These are phyloP conservation scores for Aspiorhynchus laticeps DNA, from an alignment of 2,113 vertebrate species.

Conservation along the genomic window DNA sequence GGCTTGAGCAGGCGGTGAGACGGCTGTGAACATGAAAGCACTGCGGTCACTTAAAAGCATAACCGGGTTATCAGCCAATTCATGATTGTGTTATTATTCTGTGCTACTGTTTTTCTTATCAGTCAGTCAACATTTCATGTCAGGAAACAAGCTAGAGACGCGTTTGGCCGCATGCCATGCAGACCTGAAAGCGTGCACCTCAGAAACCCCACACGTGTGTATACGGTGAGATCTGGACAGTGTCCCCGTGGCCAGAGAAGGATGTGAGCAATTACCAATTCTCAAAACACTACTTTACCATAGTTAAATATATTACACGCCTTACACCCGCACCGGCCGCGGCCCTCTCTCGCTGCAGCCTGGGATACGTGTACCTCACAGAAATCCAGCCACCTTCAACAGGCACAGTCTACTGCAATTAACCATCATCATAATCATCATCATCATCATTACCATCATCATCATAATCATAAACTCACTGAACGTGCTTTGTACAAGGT, in stretches of 20 bases:
- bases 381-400: slow-evolving; percentile 59
- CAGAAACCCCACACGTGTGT: slow-evolving; percentile 42
- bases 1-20: background rate
- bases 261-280: slow-evolving; percentile 85
- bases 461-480: slow-evolving; percentile 66
- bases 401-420: slow-evolving; percentile 75
- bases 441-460: slow-evolving; percentile 68
- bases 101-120: slow-evolving; percentile 60
- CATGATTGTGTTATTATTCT: slow-evolving; percentile 29
- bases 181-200: slow-evolving; percentile 21
- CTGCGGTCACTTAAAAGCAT: background rate
- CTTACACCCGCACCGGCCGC: slow-evolving; percentile 62
- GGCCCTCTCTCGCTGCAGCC: slow-evolving; percentile 63
- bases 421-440: slow-evolving; percentile 72
- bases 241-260: slow-evolving; percentile 76
- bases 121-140: slow-evolving; percentile 54
- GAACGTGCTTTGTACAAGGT: slow-evolving; percentile 60
- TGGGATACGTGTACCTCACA: slow-evolving; percentile 62
- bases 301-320: slow-evolving; percentile 80
- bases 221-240: slow-evolving; percentile 74
- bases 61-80: background rate
- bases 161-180: slow-evolving; percentile 40
- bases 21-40: slow-evolving; percentile 1
- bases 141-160: slow-evolving; percentile 49
- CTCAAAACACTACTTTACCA: slow-evolving; percentile 81